phyloP scores from a whole-genome alignment of 2,888 invertebrate species.

The Lithophane ornitopus region DNA sequence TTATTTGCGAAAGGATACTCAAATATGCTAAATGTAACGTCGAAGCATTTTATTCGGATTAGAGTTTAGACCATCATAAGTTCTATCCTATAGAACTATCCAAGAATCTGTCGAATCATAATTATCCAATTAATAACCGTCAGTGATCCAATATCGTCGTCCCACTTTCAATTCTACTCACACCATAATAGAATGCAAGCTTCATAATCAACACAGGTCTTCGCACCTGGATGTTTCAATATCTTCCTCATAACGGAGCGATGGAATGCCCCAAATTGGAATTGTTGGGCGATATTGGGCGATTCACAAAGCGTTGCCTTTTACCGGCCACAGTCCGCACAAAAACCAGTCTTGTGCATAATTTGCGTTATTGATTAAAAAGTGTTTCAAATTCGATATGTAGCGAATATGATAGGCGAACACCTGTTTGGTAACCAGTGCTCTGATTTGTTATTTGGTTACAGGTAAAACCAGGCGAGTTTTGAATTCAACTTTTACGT shows the following conservation, averaged over 20 bases:
- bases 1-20: background rate
- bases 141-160: background rate
- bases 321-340: conserved; percentile 59
- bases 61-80: background rate
- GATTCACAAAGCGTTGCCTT: conserved; percentile 71
- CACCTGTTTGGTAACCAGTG: conserved; percentile 28
- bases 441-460: conserved; percentile 45
- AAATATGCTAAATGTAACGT: background rate
- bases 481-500: conserved; percentile 12
- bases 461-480: conserved; percentile 1
- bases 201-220: conserved; percentile 37
- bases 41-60: background rate
- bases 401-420: conserved; percentile 21
- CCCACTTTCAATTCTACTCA: conserved; percentile 34
- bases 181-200: conserved; percentile 26
- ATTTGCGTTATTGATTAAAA: conserved; percentile 60
- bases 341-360: conserved; percentile 48
- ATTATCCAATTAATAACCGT: background rate
- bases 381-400: conserved; percentile 49
- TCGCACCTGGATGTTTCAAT: conserved; percentile 62
- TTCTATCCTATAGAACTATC: no score
- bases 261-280: conserved; percentile 72
- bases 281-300: conserved; percentile 73
- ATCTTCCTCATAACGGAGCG: conserved; percentile 58
- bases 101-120: background rate